Base-by-base conservation (phyloP, 1,140 invertebrate species). In the Luehdorfia chinensis region DNA sequence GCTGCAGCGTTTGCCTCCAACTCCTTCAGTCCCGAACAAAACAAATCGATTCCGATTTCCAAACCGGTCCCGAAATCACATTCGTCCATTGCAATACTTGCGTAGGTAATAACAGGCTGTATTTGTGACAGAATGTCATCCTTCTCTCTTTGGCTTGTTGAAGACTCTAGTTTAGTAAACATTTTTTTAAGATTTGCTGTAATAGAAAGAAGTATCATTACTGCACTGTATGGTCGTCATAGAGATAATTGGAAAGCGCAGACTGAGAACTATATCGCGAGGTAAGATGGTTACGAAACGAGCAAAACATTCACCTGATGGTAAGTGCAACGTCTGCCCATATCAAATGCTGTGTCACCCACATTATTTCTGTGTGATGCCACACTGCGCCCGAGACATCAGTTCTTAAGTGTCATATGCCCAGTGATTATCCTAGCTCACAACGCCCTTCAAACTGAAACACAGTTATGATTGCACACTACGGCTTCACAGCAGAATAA, bases 31-130 rank as follows among this genome's bases (percentile, higher is more conserved):
- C 95, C 95, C 65, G 90, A 94, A 49, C 89, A 91, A 68, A 98
- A 96, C 9, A 98, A 75, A 83, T 96, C 92, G 21, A 96, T 90
- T 0, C 95, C 96, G 15, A 97, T 84, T 84, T 98, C 96, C 1
- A 98, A 69, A 2, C 95, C 94, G 36, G 94, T 96, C 0, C 96
- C 97, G 87, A 97, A 97, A 80, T 98, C 97, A 75, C 94, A 96
- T 80, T 98, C 97, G 77, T 98, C 97, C 52, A 94, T 93, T 1
- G 96, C 96, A 78, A 97, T 97, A 66, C 92, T 95, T 4, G 95
- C 92, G 60, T 91, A 91, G 23, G 93, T 95, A 15, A 96, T 90
- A 4, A 96, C 80, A 58, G 94, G 92, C 57, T 96, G 93, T 2
- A 98, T 71, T 4, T 92, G 88, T 47, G 87, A 90, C 51, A 91